Evolutionary conservation across 2,113 vertebrate species (phyloP), one percentile per base, ranked within the genome.

Genomic region (Thunnus maccoyii): DNA sequence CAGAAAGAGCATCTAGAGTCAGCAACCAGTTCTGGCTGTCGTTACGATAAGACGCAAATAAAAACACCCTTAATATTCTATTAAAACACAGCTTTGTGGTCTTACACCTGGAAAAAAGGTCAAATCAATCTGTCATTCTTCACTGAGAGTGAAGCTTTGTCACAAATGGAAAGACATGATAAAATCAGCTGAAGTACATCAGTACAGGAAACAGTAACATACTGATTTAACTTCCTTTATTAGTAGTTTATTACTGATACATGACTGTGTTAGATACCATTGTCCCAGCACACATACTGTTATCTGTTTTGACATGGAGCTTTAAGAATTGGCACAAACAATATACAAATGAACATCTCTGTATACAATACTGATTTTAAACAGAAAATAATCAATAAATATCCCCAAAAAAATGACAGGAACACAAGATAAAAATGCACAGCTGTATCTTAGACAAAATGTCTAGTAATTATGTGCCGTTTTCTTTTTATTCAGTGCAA

Each of bases 271-370:
- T 76, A 73, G 79, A 80, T 82, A 89, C 50, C 63, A 80, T 61
- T 84, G 72, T 88, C 72, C 74, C 86, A 79, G 85, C 86, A 88
- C 87, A 90, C 47, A 73, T 46, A 90, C 51, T 65, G 30, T 76
- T 73, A 75, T 85, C 25, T 41, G 88, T 72, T 88, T 75, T 85
- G 70, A 84, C 64, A 84, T 80, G 74, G 77, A 90, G 80, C 83
- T 87, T 83, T 85, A 63, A 93, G 25, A 88, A 92, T 87, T 91
- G 83, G 81, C 94, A 95, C 91, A 93, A 94, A 93, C 76, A 80
- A 88, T 89, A 90, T 78, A 91, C 78, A 92, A 88, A 87, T 87
- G 57, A 86, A 82, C 62, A 15, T 73, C 80, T 65, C 65, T 83
- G 84, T 90, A 70, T 76, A 89, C 46, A 89, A 91, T 80, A 89